Conservation (phyloP, 2,797 vertebrate species). For the Diplodus sargus region DNA sequence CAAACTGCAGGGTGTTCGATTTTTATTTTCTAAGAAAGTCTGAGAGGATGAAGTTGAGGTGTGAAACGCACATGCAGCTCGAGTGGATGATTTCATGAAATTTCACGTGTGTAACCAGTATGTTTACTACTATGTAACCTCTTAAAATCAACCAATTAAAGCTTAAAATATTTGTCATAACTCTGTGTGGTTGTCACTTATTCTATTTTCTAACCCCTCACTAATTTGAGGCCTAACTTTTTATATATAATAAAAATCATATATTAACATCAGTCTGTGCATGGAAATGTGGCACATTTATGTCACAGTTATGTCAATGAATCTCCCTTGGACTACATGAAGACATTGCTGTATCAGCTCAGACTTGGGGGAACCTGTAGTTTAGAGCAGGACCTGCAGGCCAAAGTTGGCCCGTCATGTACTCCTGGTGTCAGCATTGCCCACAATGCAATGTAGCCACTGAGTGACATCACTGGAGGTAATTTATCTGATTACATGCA, state of each 20-base stretch:
- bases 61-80: conserved; percentile 47
- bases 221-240: not conserved
- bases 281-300: not conserved
- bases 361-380: too few relatives aligned
- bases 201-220: not conserved
- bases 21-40: conserved; percentile 44
- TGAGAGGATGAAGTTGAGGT: conserved; percentile 53
- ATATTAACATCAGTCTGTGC: too few relatives aligned
- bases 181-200: conserved; percentile 20
- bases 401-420: too few relatives aligned
- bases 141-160: conserved; percentile 82
- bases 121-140: conserved; percentile 83
- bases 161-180: conserved; percentile 77
- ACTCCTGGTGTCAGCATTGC: too few relatives aligned
- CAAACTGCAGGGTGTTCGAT: conserved; percentile 36
- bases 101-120: conserved; percentile 77
- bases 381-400: too few relatives aligned
- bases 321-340: not conserved
- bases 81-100: conserved; percentile 74
- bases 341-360: too few relatives aligned
- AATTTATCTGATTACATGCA: too few relatives aligned
- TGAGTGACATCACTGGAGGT: too few relatives aligned
- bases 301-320: not conserved
- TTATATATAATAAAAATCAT: too few relatives aligned
- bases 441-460: too few relatives aligned